A percentile compares a stretch with the other conserved stretches of the same genome.
Evolutionary conservation across 2,113 vertebrate genomes (phyloP).

Genomic region (Dasyurus viverrinus): DNA sequence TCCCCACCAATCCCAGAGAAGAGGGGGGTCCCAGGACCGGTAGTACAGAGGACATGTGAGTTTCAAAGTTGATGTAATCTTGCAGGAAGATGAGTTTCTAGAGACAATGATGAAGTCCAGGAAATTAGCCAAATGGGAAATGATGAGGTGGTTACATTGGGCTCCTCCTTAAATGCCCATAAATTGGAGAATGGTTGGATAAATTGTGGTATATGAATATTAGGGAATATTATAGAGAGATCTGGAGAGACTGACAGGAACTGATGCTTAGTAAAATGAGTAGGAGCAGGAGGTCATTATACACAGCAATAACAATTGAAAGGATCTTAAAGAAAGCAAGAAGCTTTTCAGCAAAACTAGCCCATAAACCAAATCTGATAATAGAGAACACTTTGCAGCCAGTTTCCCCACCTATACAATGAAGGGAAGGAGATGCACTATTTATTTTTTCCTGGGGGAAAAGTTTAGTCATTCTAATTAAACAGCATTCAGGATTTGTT

Average conservation of each 20-base stretch:
- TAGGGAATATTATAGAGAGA: too few relatives aligned
- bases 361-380: not conserved
- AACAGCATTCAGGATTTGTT: not conserved
- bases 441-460: not conserved
- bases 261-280: too few relatives aligned
- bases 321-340: not conserved
- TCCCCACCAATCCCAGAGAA: not conserved
- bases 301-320: not conserved
- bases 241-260: too few relatives aligned
- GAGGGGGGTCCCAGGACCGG: not conserved
- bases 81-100: not conserved
- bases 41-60: not conserved
- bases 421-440: not conserved
- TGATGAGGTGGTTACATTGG: not conserved
- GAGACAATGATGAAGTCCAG: not conserved
- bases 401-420: not conserved
- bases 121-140: not conserved
- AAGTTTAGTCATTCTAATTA: not conserved
- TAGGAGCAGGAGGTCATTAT: too few relatives aligned
- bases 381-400: not conserved
- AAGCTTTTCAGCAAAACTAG: not conserved
- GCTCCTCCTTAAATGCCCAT: not conserved
- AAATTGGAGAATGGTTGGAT: too few relatives aligned
- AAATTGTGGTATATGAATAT: too few relatives aligned
- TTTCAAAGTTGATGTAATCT: not conserved